Evolutionary conservation across 2,113 vertebrate species (phyloP), one percentile per base, ranked within the genome.

Genomic region (Azemiops feae): DNA sequence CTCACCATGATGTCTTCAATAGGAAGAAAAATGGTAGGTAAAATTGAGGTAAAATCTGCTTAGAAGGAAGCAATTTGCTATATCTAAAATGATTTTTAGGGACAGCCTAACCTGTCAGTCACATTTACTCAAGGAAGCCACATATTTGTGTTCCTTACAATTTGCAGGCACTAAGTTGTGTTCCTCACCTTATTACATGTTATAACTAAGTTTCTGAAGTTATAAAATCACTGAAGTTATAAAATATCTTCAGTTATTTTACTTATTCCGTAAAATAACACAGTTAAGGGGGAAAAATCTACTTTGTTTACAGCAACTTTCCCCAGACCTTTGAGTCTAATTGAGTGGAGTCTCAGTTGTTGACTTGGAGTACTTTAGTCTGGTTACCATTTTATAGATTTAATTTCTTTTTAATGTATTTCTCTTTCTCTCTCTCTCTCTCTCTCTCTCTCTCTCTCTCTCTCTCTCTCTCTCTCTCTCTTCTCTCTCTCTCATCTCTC

Each of bases 11-110:
- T 88, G 34, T 57, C 58, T 47, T 85, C 50, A 25, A 90, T 87
- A 88, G 9, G 52, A 86, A 87, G 39, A 53, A 47, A 87, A 58
- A 55, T 11, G 27, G 23, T 25, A 86, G 39, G 87, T 88, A 64
- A 91, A 92, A 60, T 69, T 57, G n/a, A 81, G 91, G 52, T 87
- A 69, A 89, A 85, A 93, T 87, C 87, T 89, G 30, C 30, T 92
- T 30, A 88, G 27, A 91, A 89, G 23, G 64, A 58, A 69, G 18
- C 30, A 34, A 90, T 89, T 89, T 58, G 23, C n/a, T 90, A 25
- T 85, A 86, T 30, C 12, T 50, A 87, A 91, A 91, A 74, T 88
- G 25, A 47, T 47, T 81, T 47, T 60, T 23, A 86, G 8, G 18
- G 87, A 88, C 69, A 52, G 30, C n/a, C 47, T 18, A 88, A 55